These are phyloP conservation scores for Toxonevra muliebris DNA, from an alignment of 2,888 invertebrate species.

Conservation along the genomic window DNA sequence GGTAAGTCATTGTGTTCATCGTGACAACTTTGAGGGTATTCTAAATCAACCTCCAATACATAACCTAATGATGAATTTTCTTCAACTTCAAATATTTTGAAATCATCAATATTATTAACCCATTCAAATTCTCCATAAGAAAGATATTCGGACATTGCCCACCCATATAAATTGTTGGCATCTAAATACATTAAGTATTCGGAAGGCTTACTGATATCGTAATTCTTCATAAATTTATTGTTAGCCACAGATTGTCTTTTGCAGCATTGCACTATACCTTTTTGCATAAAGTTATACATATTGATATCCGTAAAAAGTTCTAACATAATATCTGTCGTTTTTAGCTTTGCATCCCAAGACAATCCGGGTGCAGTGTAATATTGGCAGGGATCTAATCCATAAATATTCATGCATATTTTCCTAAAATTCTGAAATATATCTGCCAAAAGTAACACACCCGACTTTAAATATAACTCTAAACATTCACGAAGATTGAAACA, in stretches of 20 bases:
- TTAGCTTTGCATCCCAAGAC: too few species aligned
- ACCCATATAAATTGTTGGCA: too few species aligned
- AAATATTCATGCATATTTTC: conserved; percentile 18
- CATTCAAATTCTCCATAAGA: too few species aligned
- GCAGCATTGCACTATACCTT: not conserved
- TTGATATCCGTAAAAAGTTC: conserved; percentile 5
- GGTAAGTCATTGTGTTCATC: too few species aligned
- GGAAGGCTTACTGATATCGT: not conserved
- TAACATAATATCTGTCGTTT: conserved; percentile 25
- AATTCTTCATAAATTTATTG: too few species aligned
- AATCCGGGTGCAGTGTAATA: not conserved
- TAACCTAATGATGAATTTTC: too few species aligned
- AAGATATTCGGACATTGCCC: too few species aligned
- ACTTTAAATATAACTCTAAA: conserved; percentile 11
- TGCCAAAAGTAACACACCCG: conserved; percentile 5
- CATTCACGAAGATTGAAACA: conserved; percentile 13
- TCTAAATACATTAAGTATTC: too few species aligned
- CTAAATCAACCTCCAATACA: too few species aligned
- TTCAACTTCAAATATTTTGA: too few species aligned
- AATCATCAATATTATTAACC: too few species aligned
- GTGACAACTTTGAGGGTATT: too few species aligned
- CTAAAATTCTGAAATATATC: conserved; percentile 16
- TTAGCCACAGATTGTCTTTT: not conserved
- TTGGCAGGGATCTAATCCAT: not conserved
- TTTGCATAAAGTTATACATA: not conserved